phyloP scores from a whole-genome alignment of 2,797 vertebrate species.

The Catharus ustulatus region DNA sequence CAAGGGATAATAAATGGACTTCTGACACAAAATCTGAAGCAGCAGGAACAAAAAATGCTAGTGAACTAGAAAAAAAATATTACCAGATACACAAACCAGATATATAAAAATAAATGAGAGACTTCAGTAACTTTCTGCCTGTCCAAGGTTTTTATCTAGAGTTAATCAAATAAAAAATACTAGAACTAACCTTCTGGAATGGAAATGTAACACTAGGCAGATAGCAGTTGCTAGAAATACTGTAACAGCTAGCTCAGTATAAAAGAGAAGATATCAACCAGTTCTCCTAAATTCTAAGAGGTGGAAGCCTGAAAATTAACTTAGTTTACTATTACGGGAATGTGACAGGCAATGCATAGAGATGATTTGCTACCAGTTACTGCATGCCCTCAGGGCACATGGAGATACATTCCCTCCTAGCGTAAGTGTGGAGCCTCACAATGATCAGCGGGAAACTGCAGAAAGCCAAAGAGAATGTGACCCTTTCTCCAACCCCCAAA shows the following conservation, averaged over 20 bases:
- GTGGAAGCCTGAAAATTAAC: background rate
- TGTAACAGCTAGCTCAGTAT: background rate
- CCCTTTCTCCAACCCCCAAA: background rate
- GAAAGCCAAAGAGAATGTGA: rapidly evolving
- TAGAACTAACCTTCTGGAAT: background rate
- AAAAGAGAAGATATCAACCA: background rate
- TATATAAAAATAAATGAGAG: constrained; percentile 13
- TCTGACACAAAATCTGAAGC: background rate
- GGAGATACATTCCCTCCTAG: background rate
- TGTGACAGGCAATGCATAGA: background rate
- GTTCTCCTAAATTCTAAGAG: background rate
- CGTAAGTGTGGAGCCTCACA: rapidly evolving
- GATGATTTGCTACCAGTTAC: background rate
- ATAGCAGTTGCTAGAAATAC: background rate
- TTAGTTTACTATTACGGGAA: background rate
- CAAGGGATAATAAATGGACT: background rate
- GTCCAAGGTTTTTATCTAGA: background rate
- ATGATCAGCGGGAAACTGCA: background rate
- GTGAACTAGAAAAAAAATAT: background rate
- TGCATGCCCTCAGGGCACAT: background rate
- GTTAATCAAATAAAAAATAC: background rate
- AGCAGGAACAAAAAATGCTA: background rate
- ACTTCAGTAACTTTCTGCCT: background rate
- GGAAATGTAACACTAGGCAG: background rate
- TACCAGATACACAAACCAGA: background rate